Evolutionary conservation across 2,888 invertebrate species (phyloP).

Genomic region (Heliconius charithonia): DNA sequence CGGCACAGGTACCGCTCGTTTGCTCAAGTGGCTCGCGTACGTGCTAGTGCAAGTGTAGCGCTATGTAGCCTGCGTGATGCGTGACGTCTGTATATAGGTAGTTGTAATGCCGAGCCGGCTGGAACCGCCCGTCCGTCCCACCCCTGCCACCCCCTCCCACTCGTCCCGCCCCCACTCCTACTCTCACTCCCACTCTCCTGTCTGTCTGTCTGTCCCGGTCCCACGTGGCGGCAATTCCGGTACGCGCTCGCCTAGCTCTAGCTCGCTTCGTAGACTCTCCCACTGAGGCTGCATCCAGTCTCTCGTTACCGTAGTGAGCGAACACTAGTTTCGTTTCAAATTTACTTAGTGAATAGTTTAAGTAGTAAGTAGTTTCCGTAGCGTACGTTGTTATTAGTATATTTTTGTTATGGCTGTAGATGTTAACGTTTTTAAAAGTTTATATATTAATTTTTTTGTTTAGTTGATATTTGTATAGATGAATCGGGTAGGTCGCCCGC

Average conservation of each 20-base stretch:
- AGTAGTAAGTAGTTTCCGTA: conserved; percentile 80
- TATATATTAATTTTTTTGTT: conserved; percentile 74
- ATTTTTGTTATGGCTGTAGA: conserved; percentile 84
- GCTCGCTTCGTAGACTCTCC: conserved; percentile 69
- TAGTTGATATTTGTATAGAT: conserved; percentile 67
- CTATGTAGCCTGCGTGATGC: conserved; percentile 46
- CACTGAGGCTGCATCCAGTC: conserved; percentile 52
- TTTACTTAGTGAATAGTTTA: conserved; percentile 79
- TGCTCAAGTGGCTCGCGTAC: conserved; percentile 76
- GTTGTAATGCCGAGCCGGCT: conserved; percentile 61
- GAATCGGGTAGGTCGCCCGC: conserved; percentile 56
- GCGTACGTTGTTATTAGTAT: conserved; percentile 79
- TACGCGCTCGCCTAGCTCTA: conserved; percentile 55
- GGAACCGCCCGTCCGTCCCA: conserved; percentile 55
- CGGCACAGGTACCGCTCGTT: conserved; percentile 57
- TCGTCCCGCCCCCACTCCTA: conserved; percentile 50
- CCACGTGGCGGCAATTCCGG: conserved; percentile 44
- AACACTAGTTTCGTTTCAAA: conserved; percentile 79
- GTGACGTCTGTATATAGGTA: conserved; percentile 73
- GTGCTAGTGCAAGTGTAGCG: conserved; percentile 66
- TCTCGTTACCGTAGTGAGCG: conserved; percentile 75
- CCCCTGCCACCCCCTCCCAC: conserved; percentile 40
- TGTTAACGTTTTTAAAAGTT: conserved; percentile 82
- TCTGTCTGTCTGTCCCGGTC: background rate
- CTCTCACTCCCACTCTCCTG: conserved; percentile 45